Base-by-base conservation (phyloP, 92 coral and sea anemone genomes). In the Umimayanthus kanabou region DNA sequence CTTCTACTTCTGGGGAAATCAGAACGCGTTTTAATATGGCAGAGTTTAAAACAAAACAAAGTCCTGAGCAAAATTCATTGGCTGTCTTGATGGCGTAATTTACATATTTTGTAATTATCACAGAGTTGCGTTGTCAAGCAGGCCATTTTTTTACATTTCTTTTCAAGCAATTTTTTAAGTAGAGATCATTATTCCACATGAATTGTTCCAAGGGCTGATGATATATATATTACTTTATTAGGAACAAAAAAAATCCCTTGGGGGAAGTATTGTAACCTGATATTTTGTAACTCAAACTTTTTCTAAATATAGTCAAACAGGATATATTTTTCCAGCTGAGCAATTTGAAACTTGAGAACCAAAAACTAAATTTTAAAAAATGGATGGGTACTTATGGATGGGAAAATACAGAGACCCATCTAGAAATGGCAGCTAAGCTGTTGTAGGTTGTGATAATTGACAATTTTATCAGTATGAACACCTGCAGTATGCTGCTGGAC, bases 31-130 rank as follows among this genome's bases (percentile, higher is more conserved):
- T 22, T 67, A 72, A 29, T 39, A 13, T 42, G 71, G 39, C 30
- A n/a, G 81, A 45, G 42, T 45, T 45, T 47, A 65, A 83, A 67
- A 16, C 77, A 83, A 82, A 70, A 83, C 87, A 83, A 83, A 69
- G 58, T 39, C 49, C 14, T 4, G 65, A 28, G 28, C 53, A 26
- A 65, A 47, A 26, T 9, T 69, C 66, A 83, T 83, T 83, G 87
- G 78, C 25, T 83, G 45, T 30, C 25, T 45, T 26, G 43, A 45
- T 30, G 67, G 22, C 77, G 16, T 70, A 28, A 47, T 70, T 83
- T 83, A 45, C 87, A 83, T 83, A 83, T 81, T 30, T 39, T 64
- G 39, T 30, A 39, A 61, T 39, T 3, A 3, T 29, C 30, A 6
- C 29, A 18, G 18, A 10, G 30, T 67, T 67, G 73, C 30, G 73